phyloP scores from a whole-genome alignment of 2,113 vertebrate genomes.

The Rattus norvegicus region GRCr8 NC_086025.1:55940501-55941000 shows the following conservation, averaged over 20 bases:
- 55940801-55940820: neutral
- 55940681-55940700: neutral
- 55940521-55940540: neutral
- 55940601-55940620: neutral
- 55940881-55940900: neutral
- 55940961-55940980: conserved; percentile 19
- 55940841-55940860: neutral
- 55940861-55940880: neutral
- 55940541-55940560: neutral
- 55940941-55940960: conserved; percentile 5
- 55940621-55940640: neutral
- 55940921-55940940: neutral
- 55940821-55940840: neutral
- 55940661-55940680: neutral
- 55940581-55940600: neutral
- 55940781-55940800: neutral
- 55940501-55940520: neutral
- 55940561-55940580: neutral
- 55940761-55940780: neutral
- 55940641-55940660: conserved; percentile 21
- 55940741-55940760: neutral
- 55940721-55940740: neutral
- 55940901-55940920: neutral
- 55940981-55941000: neutral
- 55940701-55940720: neutral